Conservation (phyloP, 2,113 vertebrate species). For the Stigmatopora nigra region DNA sequence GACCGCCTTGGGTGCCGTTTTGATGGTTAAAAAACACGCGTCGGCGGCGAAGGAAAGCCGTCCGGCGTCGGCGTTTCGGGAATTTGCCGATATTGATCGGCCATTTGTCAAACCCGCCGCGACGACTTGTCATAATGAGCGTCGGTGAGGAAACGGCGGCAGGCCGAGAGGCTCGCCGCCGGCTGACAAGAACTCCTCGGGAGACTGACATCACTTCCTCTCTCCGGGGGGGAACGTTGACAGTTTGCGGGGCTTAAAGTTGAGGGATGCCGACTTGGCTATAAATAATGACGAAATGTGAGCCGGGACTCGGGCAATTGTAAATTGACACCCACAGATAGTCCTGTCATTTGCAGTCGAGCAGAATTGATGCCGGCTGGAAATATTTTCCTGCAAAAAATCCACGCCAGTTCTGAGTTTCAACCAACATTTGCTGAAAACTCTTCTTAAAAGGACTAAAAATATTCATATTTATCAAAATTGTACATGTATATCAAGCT, state of each 20-base stretch:
- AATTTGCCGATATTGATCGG: slow-evolving; percentile 33
- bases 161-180: slow-evolving; percentile 7
- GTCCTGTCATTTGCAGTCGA: no score
- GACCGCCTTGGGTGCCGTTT: slow-evolving; percentile 51
- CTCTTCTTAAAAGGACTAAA: no score
- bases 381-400: no score
- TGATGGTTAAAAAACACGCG: slow-evolving; percentile 48
- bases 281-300: background rate
- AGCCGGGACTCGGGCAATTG: background rate
- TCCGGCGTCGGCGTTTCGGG: background rate
- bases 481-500: no score
- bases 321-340: no score
- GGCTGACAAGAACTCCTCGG: slow-evolving; percentile 10
- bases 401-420: no score
- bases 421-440: no score
- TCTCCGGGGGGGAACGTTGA: background rate
- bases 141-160: slow-evolving; percentile 33
- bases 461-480: no score
- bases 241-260: background rate
- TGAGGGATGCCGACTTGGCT: background rate
- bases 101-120: slow-evolving; percentile 30
- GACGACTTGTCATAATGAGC: slow-evolving; percentile 27
- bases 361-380: no score
- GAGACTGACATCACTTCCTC: slow-evolving; percentile 14
- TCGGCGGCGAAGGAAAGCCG: background rate